Base-by-base conservation (phyloP, 2,113 vertebrate species). In the Otocyon megalotis region DNA sequence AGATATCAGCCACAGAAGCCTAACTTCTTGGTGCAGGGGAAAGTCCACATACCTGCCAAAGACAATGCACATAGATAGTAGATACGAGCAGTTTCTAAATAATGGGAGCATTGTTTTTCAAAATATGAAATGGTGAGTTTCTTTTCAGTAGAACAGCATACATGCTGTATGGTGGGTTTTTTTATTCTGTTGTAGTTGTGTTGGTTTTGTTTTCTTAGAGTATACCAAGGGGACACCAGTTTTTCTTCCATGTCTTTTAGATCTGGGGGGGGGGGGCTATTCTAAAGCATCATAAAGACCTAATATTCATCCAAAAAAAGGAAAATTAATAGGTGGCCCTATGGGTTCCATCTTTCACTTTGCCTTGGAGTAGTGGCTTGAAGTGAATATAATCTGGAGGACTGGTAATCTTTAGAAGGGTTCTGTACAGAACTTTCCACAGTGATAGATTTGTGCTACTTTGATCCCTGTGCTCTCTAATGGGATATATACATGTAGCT, bases 241-340 rank as follows among this genome's bases (percentile, higher is more conserved):
- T 88, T 53, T 87, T 37, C 65, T 79, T 81, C n/a, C n/a, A 24
- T 81, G 16, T 79, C 35, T 87, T 80, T 80, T 67, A 62, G 58
- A 77, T 83, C 37, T 53, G 88, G 63, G 30, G 12, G 50, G 72
- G 37, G 86, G 32, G 81, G 37, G 14, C n/a, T 63, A 62, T 72
- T 87, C 32, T 32, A 77, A 96, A 63, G 69, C 19, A 22, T 69
- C 22, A n/a, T 90, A 77, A 77, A 90, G 60, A 80, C 72, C 77
- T 48, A 16, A 60, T 53, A 58, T 89, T 96, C 85, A 92, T 37
- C 35, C 28, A n/a, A n/a, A 69, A n/a, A n/a, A n/a, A 54, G 92
- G 30, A 71, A 69, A 83, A 62, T 88, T 24, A 7, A 50, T 43
- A 54, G 24, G 5, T 53, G 32, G 56, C 15, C 54, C 72, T 89